Evolutionary conservation across 23 tunicate species (phyloP).

Genomic region (Ciona savignyi): DNA sequence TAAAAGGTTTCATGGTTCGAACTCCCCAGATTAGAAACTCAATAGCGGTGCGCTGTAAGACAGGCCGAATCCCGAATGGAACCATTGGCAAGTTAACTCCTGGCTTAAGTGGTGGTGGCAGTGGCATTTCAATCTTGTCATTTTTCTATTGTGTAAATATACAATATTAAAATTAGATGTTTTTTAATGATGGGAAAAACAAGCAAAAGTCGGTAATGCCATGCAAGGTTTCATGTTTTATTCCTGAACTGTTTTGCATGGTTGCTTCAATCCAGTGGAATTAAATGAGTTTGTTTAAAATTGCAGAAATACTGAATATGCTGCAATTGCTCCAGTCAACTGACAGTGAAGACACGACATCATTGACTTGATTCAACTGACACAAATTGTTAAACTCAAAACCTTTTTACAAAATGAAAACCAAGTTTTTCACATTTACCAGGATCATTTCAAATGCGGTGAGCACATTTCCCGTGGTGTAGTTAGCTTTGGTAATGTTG

Average conservation of each 20-base stretch:
- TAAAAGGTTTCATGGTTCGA: slow-evolving; percentile 70
- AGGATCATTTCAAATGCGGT: slow-evolving; percentile 75
- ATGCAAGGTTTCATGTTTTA: too few relatives aligned
- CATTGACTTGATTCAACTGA: too few relatives aligned
- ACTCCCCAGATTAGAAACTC: slow-evolving; percentile 94
- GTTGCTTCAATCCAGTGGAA: too few relatives aligned
- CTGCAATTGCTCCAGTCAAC: too few relatives aligned
- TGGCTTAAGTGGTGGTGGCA: slow-evolving; percentile 37
- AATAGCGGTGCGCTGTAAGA: slow-evolving; percentile 68
- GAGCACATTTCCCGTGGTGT: slow-evolving; percentile 58
- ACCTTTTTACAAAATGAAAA: too few relatives aligned
- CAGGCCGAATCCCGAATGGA: slow-evolving; percentile 92
- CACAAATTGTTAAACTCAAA: background rate
- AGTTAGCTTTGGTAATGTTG: slow-evolving; percentile 43
- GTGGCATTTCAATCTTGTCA: slow-evolving; percentile 77
- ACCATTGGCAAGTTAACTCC: slow-evolving; percentile 25
- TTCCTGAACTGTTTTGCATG: too few relatives aligned
- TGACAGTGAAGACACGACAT: too few relatives aligned
- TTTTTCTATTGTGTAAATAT: slow-evolving; percentile 10
- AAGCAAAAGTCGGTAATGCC: too few relatives aligned
- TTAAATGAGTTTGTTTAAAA: too few relatives aligned
- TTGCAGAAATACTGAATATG: too few relatives aligned
- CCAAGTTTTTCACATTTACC: slow-evolving; percentile 46
- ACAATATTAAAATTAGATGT: background rate
- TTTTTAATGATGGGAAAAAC: too few relatives aligned